These are phyloP conservation scores for Chalcosyrphus nemorum DNA, from an alignment of 2,888 invertebrate genomes.

Conservation along the genomic window DNA sequence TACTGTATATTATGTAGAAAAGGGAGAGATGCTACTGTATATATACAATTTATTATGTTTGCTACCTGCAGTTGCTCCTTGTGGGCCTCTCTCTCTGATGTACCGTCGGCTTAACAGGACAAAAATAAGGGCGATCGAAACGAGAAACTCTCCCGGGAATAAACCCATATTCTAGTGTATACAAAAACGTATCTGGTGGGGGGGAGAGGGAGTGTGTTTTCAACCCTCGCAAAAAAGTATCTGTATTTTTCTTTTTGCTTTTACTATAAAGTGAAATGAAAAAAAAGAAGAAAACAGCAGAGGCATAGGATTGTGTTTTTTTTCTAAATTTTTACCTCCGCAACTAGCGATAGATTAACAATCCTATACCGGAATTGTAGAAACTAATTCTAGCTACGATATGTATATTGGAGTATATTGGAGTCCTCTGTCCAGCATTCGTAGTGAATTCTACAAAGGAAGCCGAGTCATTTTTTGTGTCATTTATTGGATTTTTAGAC, in stretches of 20 bases:
- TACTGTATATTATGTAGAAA: too few species aligned
- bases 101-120: constrained; percentile 41
- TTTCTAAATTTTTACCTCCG: constrained; percentile 47
- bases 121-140: constrained; percentile 42
- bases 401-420: too few species aligned
- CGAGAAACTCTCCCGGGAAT: constrained; percentile 51
- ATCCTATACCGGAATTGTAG: not conserved
- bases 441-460: constrained; percentile 26
- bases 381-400: constrained; percentile 13
- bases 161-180: constrained; percentile 35
- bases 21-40: not conserved
- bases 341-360: constrained; percentile 54
- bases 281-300: constrained; percentile 5
- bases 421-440: too few species aligned
- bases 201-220: constrained; percentile 18
- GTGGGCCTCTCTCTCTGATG: constrained; percentile 2
- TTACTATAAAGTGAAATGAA: constrained; percentile 1
- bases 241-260: constrained; percentile 19
- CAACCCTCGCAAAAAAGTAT: constrained; percentile 51
- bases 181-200: constrained; percentile 19
- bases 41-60: constrained; percentile 14
- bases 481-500: constrained; percentile 24
- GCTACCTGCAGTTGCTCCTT: constrained; percentile 32
- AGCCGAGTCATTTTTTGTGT: constrained; percentile 25
- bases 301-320: constrained; percentile 22